Evolutionary conservation across 53 echinoderm and acorn worm species (phyloP).

Genomic region (Holothuria leucospilota): DNA sequence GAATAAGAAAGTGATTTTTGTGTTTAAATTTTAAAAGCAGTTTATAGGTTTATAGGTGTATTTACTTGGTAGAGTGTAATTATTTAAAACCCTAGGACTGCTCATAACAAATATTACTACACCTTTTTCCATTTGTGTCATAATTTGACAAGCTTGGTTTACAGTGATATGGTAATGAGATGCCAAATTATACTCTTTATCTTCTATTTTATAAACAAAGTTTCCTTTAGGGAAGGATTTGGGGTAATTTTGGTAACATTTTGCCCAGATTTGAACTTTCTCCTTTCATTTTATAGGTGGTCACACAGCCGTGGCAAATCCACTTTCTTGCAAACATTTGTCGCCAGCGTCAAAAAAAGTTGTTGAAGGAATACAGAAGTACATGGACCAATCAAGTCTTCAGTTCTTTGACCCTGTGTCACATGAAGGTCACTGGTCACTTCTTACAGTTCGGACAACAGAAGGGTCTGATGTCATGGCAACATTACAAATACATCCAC

Average conservation of each 20-base stretch:
- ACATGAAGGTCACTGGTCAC: conserved; percentile 85
- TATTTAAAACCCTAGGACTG: too few relatives aligned
- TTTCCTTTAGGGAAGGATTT: not conserved
- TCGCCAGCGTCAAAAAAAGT: conserved; percentile 73
- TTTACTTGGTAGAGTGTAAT: too few relatives aligned
- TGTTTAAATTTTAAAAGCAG: too few relatives aligned
- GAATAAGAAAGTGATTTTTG: too few relatives aligned
- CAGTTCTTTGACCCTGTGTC: conserved; percentile 71
- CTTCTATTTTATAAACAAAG: not conserved
- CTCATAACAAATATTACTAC: too few relatives aligned
- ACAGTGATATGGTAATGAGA: too few relatives aligned
- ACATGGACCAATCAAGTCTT: conserved; percentile 75
- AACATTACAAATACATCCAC: conserved; percentile 79
- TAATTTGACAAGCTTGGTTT: too few relatives aligned
- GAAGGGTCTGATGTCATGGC: conserved; percentile 77
- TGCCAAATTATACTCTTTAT: too few relatives aligned
- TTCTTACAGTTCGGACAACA: conserved; percentile 86
- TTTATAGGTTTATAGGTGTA: too few relatives aligned
- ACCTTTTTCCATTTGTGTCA: too few relatives aligned
- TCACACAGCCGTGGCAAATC: conserved; percentile 79
- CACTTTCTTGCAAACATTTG: conserved; percentile 69
- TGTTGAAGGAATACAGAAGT: conserved; percentile 75
- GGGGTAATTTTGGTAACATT: not conserved
- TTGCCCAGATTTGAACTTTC: not conserved
- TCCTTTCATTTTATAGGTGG: conserved; percentile 62